Evolutionary conservation across 2,113 vertebrate genomes (phyloP).

Genomic region (Odocoileus virginianus): DNA sequence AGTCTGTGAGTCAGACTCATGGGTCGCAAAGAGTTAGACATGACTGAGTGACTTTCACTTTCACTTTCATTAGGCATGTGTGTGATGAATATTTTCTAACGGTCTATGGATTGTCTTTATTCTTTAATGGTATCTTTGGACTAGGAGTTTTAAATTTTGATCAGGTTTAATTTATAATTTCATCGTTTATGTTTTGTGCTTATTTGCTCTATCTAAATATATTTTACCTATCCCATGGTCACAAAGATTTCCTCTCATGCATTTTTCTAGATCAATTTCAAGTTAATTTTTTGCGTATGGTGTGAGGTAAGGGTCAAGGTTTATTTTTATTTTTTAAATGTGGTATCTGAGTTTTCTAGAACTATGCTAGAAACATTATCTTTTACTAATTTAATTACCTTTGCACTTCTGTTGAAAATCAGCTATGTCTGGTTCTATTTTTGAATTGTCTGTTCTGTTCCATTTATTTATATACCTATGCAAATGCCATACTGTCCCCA

Average conservation of each 20-base stretch:
- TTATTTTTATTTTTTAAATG: neutral
- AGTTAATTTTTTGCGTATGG: neutral
- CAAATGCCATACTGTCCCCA: neutral
- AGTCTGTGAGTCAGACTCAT: neutral
- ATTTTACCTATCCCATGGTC: neutral
- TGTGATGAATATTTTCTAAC: neutral
- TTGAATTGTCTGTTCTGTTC: neutral
- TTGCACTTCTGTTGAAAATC: neutral
- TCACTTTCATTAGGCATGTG: neutral
- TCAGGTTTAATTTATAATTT: neutral
- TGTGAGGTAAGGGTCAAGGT: neutral
- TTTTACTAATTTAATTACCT: neutral
- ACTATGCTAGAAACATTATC: neutral
- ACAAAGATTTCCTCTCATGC: neutral
- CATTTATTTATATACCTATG: neutral
- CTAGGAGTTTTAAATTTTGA: neutral
- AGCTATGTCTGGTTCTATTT: neutral
- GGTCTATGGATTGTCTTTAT: neutral
- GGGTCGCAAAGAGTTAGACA: neutral
- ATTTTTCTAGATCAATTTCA: neutral
- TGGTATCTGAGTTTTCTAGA: neutral
- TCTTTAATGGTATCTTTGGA: neutral
- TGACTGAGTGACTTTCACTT: neutral
- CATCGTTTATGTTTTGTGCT: neutral
- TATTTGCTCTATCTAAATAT: neutral